A percentile compares a stretch with the other conserved stretches of the same genome.
These are phyloP conservation scores for Pseudorectes ferrugineus DNA, from an alignment of 2,113 vertebrate genomes.

Conservation along the genomic window DNA sequence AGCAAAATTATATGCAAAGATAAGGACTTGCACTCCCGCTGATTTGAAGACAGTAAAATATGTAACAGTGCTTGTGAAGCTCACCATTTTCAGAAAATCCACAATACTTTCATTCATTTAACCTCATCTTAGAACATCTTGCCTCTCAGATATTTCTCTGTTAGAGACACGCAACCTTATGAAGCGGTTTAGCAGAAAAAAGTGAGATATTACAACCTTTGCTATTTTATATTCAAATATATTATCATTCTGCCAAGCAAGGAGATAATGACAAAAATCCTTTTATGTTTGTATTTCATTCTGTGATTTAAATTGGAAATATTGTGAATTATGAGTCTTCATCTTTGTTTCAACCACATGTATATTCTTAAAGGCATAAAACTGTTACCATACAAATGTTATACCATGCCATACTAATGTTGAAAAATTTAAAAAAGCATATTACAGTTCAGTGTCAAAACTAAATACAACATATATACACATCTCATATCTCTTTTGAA, in stretches of 20 bases:
- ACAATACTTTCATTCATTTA: background rate
- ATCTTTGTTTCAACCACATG: background rate
- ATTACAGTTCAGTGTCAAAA: background rate
- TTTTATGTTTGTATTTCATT: slow-evolving; percentile 44
- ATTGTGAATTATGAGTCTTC: background rate
- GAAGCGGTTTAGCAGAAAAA: background rate
- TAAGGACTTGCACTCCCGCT: background rate
- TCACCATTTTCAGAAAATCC: background rate
- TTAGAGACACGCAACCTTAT: background rate
- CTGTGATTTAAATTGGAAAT: background rate
- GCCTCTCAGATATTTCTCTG: background rate
- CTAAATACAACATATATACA: background rate
- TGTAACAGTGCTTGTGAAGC: background rate
- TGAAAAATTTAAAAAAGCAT: background rate
- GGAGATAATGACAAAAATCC: background rate
- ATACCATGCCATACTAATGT: background rate
- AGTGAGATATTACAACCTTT: background rate
- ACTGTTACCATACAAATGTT: background rate
- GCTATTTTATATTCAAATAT: background rate
- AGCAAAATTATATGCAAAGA: background rate
- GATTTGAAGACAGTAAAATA: background rate
- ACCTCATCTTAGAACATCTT: background rate
- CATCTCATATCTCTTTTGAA: background rate
- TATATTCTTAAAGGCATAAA: background rate
- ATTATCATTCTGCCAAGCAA: background rate